Evolutionary conservation across 2,888 invertebrate species (phyloP), one percentile per base, ranked within the genome.

Genomic region (Sialis fuliginosa): DNA sequence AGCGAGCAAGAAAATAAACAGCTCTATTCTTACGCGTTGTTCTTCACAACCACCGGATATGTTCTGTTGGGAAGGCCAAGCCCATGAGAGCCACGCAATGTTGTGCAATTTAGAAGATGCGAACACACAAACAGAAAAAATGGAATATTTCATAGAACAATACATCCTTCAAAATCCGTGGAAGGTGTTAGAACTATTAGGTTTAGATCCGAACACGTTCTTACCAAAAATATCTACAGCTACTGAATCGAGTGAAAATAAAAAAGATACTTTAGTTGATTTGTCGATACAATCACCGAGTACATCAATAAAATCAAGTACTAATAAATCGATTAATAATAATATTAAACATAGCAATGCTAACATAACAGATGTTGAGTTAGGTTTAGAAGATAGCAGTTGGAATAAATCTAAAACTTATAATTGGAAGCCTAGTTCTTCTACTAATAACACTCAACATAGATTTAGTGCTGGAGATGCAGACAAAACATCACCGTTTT

Each of bases 41-140:
- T 81, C 82, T 48, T 88, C 87, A 2, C 87, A 88, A 65, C 87
- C 87, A 0, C 85, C 87, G 1, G 87, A 87, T 57, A 85, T 86
- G 52, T 82, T 87, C 63, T 80, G 79, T 55, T 82, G 85, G 74
- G 81, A 82, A 56, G 72, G 71, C 39, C 50, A 33, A 37, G 33
- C 48, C 52, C 64, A 70, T 56, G 64, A 69, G 51, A 62, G 65
- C 52, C 65, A 69, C 6, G 51, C 59, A 5, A 69, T 69, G 49
- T 60, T 63, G 33, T 64, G 64, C 3, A 69, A 67, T 57, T 55
- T 62, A 51, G 60, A 65, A 35, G 66, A 70, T 42, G 58, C 57
- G 2, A 60, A 62, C 40, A 77, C 77, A 8, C 81, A 81, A 63
- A 81, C 81, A 4, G 78, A 79, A 52, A 69, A 71, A 53, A 70